phyloP scores from a whole-genome alignment of 2,113 vertebrate genomes.

The Corythornis cristatus region DNA sequence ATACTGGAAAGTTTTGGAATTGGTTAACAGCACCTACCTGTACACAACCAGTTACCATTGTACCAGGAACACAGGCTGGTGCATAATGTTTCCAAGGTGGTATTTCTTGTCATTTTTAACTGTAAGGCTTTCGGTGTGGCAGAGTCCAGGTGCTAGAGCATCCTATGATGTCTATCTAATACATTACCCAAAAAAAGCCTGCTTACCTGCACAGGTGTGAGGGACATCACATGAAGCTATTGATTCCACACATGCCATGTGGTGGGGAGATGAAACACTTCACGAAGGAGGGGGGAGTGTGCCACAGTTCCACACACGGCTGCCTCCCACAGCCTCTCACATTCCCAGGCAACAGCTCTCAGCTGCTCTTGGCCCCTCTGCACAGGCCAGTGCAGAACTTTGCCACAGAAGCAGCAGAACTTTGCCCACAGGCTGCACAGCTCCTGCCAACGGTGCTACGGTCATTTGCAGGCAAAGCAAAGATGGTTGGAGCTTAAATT shows the following conservation, averaged over 20 bases:
- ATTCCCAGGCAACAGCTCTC: neutral
- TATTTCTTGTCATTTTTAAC: neutral
- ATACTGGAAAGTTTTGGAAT: neutral
- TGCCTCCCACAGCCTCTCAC: neutral
- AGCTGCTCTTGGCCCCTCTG: neutral
- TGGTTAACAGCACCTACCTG: neutral
- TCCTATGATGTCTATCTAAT: neutral
- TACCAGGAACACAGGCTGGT: neutral
- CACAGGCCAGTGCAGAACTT: neutral
- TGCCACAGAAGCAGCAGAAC: neutral
- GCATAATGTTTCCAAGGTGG: neutral
- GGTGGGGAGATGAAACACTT: neutral
- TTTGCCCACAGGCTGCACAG: constrained; percentile 43
- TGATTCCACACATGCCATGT: neutral
- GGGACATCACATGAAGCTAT: neutral
- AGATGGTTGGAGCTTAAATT: constrained; percentile 1
- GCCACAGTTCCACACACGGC: neutral
- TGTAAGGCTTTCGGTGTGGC: neutral
- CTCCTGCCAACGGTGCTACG: neutral
- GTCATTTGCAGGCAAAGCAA: constrained; percentile 25
- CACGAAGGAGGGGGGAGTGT: neutral
- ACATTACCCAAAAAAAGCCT: neutral
- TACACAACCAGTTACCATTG: neutral
- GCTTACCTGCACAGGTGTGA: neutral
- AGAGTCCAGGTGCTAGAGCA: neutral